Conservation (phyloP, 2,113 vertebrate genomes). For the Zosterops japonicus region DNA sequence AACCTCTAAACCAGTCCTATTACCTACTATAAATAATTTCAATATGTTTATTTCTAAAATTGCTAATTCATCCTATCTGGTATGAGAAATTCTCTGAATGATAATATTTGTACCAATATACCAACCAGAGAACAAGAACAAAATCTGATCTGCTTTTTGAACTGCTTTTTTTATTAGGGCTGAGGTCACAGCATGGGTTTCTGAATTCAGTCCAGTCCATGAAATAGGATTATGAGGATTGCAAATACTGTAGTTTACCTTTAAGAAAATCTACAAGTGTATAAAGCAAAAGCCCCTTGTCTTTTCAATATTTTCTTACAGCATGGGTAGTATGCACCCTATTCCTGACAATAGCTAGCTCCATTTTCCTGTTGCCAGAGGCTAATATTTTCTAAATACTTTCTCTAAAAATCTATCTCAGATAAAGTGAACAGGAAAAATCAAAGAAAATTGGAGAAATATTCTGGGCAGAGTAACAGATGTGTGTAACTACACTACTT, state of each 20-base stretch:
- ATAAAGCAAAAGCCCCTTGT: background rate
- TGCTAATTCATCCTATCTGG: background rate
- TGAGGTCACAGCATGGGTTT: background rate
- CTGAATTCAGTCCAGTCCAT: background rate
- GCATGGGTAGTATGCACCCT: background rate
- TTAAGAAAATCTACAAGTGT: background rate
- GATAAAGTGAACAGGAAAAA: conserved; percentile 17
- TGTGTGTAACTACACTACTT: background rate
- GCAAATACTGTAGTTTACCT: background rate
- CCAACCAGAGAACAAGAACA: background rate
- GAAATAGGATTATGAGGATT: background rate
- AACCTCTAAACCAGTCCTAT: too few relatives aligned
- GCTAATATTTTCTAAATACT: background rate
- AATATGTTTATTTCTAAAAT: background rate
- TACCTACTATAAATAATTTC: background rate
- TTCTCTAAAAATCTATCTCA: background rate
- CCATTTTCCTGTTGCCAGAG: conserved; percentile 1
- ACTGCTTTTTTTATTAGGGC: background rate
- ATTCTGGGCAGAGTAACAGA: background rate
- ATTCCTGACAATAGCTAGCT: background rate
- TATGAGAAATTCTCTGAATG: background rate
- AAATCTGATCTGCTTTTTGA: background rate
- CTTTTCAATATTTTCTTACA: background rate
- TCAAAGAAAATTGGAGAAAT: conserved; percentile 4
- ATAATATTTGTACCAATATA: background rate